Evolutionary conservation across 2,113 vertebrate genomes (phyloP).

Genomic region (Corythaeola cristata): DNA sequence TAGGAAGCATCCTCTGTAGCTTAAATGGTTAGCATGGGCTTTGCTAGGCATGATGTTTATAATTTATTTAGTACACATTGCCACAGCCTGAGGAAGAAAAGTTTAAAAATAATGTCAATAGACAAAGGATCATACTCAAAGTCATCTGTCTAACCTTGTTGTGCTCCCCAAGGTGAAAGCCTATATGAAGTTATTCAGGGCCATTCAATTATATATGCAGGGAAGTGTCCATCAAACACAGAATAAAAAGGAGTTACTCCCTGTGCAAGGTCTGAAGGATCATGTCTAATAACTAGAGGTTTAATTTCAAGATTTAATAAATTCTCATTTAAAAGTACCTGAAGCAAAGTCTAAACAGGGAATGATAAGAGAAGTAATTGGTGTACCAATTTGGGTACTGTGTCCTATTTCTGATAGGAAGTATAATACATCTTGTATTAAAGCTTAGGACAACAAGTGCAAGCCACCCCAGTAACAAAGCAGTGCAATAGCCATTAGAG

Average conservation of each 20-base stretch:
- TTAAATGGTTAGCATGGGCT: slow-evolving; percentile 18
- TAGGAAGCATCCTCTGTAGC: slow-evolving; percentile 47
- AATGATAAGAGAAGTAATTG: slow-evolving; percentile 57
- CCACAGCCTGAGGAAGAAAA: slow-evolving; percentile 72
- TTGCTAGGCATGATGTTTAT: slow-evolving; percentile 74
- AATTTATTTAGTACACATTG: slow-evolving; percentile 80
- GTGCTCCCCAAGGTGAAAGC: slow-evolving; percentile 75
- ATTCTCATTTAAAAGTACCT: slow-evolving; percentile 75
- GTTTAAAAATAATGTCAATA: slow-evolving; percentile 86
- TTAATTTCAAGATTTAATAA: slow-evolving; percentile 72
- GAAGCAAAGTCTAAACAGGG: slow-evolving; percentile 60
- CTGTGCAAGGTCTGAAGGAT: slow-evolving; percentile 50
- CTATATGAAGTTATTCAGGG: slow-evolving; percentile 66
- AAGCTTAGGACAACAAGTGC: slow-evolving; percentile 30
- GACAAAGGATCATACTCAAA: slow-evolving; percentile 78
- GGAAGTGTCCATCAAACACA: slow-evolving; percentile 55
- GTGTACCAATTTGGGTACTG: slow-evolving; percentile 7
- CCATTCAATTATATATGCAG: slow-evolving; percentile 70
- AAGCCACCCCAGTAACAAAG: neutral
- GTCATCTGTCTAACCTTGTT: slow-evolving; percentile 76
- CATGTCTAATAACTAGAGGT: slow-evolving; percentile 68
- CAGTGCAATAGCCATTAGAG: neutral
- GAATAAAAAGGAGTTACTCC: slow-evolving; percentile 48
- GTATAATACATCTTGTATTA: slow-evolving; percentile 22
- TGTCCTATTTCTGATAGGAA: slow-evolving; percentile 29